Evolutionary conservation across 2,113 vertebrate genomes (phyloP).

Genomic region (Pungitius pungitius): DNA sequence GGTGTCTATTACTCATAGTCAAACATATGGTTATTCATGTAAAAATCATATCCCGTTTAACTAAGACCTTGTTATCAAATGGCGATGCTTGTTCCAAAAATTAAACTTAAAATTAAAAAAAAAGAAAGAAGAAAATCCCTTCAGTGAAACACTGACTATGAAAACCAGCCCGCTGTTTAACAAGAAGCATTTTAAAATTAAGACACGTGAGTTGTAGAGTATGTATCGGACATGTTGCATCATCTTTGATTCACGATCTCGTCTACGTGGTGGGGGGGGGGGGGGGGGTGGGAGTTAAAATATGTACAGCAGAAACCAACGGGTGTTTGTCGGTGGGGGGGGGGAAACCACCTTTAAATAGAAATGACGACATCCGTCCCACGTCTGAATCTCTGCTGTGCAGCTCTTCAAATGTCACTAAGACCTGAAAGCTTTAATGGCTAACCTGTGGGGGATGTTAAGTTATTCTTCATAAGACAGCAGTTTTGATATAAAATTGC

Average conservation of each 20-base stretch:
- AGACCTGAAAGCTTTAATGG: background rate
- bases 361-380: too few relatives aligned
- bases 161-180: slow-evolving; percentile 21
- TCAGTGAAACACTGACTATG: slow-evolving; percentile 19
- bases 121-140: slow-evolving; percentile 5
- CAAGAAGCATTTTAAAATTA: slow-evolving; percentile 59
- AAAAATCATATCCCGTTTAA: slow-evolving; percentile 19
- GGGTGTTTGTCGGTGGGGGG: slow-evolving; percentile 22
- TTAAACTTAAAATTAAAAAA: background rate
- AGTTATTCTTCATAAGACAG: slow-evolving; percentile 43
- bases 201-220: slow-evolving; percentile 62
- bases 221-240: slow-evolving; percentile 54
- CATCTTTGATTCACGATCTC: slow-evolving; percentile 62
- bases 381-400: background rate
- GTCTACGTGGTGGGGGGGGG: slow-evolving; percentile 58
- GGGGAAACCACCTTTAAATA: slow-evolving; percentile 34
- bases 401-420: slow-evolving; percentile 5
- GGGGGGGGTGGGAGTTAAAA: too few relatives aligned
- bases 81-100: slow-evolving; percentile 21
- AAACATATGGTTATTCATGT: slow-evolving; percentile 22
- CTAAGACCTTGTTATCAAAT: slow-evolving; percentile 20
- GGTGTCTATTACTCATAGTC: slow-evolving; percentile 28
- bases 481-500: slow-evolving; percentile 35
- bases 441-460: too few relatives aligned
- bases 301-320: slow-evolving; percentile 76